Base-by-base conservation (phyloP, 2,888 invertebrate species). In the Anoncus sp. region DNA sequence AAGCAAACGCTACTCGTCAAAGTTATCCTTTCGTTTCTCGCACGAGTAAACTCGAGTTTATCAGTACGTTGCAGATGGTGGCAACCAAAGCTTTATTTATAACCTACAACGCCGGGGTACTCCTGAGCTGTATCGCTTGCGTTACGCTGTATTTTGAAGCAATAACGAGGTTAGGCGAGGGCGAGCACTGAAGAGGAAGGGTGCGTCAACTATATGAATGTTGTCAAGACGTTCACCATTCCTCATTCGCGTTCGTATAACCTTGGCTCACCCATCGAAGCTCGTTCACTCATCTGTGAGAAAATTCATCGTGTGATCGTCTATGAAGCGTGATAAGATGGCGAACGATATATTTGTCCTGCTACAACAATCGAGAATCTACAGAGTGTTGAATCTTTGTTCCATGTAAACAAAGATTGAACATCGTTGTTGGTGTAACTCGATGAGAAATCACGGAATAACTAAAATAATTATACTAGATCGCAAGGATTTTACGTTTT, bases 1-100 rank as follows among this genome's bases (percentile, higher is more conserved):
- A 35, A 60, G 43, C 22, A 51, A 18, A 55, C 40, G 49, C 51
- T 63, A 40, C 43, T 60, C 60, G 10, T 60, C 84, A 85, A 87
- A 85, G 86, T 88, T 88, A 85, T 87, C 84, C 87, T 86, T 83
- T 38, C 81, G 85, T 88, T 89, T 88, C 82, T 81, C 88, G 85
- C 88, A 87, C 87, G 88, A 84, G 81, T 85, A 81, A 79, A 81
- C 86, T 84, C 85, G 77, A 84, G 83, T 84, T 88, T 89, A 89
- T 89, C 89, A 87, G 87, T 83, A 83, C 85, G 83, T 82, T 87
- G 82, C 88, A 89, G 88, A 83, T 87, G 85, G 83, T 75, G 84
- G 80, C 77, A 85, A n/a, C 82, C 20, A 53, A 24, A 35, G 66
- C 49, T 87, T 89, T 89, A 89, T 89, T 88, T 89, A 88, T 89